Conservation (phyloP, 2,113 vertebrate species). For the Kryptolebias marmoratus region DNA sequence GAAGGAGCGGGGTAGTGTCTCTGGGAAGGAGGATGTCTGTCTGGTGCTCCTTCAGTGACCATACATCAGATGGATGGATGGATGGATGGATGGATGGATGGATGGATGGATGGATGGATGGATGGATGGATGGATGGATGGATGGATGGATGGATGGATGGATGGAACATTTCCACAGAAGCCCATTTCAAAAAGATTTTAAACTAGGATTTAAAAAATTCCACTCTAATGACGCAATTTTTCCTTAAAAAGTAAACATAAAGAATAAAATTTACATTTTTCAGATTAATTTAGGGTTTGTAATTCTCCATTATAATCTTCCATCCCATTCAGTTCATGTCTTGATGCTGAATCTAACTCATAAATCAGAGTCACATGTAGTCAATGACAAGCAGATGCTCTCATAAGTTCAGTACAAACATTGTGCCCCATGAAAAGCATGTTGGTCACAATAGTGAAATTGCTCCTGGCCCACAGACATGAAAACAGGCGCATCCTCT, state of each 20-base stretch:
- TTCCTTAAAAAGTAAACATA: conserved; percentile 10
- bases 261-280: conserved; percentile 6
- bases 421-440: conserved; percentile 32
- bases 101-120: too few species aligned
- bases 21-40: too few species aligned
- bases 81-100: too few species aligned
- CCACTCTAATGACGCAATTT: neutral
- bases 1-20: too few species aligned
- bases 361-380: conserved; percentile 66
- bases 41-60: too few species aligned
- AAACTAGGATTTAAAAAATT: neutral
- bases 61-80: too few species aligned
- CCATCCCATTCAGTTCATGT: conserved; percentile 30
- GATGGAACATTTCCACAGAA: too few species aligned
- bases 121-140: too few species aligned
- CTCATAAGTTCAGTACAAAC: conserved; percentile 48
- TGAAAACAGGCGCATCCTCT: neutral
- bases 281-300: conserved; percentile 16
- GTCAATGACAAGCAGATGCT: conserved; percentile 69
- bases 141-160: too few species aligned
- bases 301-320: conserved; percentile 41
- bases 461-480: conserved; percentile 23
- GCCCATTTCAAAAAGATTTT: too few species aligned
- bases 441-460: conserved; percentile 47
- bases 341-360: conserved; percentile 36